Percentiles rank a stretch among this genome's conserved stretches.
phyloP scores from a whole-genome alignment of 1,140 invertebrate genomes.

The Cylas formicarius region DNA sequence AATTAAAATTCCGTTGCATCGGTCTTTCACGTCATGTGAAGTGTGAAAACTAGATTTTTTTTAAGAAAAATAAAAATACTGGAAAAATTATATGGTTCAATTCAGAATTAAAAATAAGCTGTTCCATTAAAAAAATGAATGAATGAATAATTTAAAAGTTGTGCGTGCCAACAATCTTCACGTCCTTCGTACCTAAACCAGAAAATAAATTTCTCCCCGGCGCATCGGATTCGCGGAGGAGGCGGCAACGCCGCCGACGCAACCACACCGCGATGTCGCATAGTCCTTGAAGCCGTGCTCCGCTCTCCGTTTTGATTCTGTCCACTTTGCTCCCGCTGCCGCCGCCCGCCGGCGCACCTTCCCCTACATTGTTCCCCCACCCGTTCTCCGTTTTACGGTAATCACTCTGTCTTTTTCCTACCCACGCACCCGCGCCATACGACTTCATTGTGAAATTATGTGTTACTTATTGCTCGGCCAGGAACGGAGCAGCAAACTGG shows the following conservation, averaged over 20 bases:
- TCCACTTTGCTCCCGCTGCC: constrained; percentile 17
- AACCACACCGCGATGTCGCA: constrained; percentile 16
- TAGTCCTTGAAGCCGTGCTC: constrained; percentile 19
- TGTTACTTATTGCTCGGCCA: constrained; percentile 21
- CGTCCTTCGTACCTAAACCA: no score
- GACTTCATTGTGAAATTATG: constrained; percentile 26
- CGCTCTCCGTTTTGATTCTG: no score
- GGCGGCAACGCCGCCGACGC: constrained; percentile 14
- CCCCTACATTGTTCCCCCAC: constrained; percentile 20
- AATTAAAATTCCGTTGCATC: no score
- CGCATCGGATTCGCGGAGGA: not conserved
- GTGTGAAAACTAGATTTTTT: no score
- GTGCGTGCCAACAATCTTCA: no score
- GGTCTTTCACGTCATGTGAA: no score
- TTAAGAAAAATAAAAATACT: no score
- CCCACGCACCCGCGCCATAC: constrained; percentile 22
- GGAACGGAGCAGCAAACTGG: constrained; percentile 7
- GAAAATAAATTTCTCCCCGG: constrained; percentile 2
- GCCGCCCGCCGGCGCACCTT: constrained; percentile 18
- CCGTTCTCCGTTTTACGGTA: constrained; percentile 6
- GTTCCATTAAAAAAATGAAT: no score
- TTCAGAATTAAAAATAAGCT: no score
- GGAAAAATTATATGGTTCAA: no score
- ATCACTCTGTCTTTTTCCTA: constrained; percentile 11
- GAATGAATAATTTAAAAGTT: no score